phyloP scores from a whole-genome alignment of 1,140 invertebrate species.

The Drosophila murphyi region DNA sequence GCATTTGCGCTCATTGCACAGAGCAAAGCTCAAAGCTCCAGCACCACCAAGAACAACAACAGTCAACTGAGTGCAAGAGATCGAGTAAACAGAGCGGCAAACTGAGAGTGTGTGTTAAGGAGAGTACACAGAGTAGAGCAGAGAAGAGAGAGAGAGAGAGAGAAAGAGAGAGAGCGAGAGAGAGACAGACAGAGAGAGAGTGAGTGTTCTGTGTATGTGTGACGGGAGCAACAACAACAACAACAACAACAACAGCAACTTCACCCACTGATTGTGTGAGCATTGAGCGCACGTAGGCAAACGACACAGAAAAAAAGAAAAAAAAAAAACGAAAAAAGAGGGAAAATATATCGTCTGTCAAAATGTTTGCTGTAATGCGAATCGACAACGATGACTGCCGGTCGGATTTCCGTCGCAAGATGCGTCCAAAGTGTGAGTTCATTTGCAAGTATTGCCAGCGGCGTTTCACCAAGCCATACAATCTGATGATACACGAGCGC shows the following conservation, averaged over 20 bases:
- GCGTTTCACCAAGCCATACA: conserved; percentile 99
- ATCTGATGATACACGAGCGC: conserved; percentile 99
- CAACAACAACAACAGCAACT: conserved; percentile 18
- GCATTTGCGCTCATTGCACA: conserved; percentile 50
- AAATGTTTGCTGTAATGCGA: conserved; percentile 94
- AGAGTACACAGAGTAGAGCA: not conserved
- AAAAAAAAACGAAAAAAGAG: conserved; percentile 44
- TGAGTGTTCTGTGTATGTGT: conserved; percentile 5
- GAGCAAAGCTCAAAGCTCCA: conserved; percentile 45
- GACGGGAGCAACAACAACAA: conserved; percentile 11
- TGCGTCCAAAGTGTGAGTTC: conserved; percentile 98
- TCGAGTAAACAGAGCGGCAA: conserved; percentile 11
- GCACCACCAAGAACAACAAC: not conserved
- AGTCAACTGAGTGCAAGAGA: conserved; percentile 44
- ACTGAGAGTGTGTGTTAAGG: not conserved
- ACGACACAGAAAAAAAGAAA: conserved; percentile 16
- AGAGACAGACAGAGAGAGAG: conserved; percentile 9
- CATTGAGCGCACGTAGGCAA: conserved; percentile 33
- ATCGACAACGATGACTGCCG: conserved; percentile 95
- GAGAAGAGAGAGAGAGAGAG: conserved; percentile 12
- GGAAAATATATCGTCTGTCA: conserved; percentile 85
- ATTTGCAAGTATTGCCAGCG: conserved; percentile 99
- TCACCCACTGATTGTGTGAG: conserved; percentile 43
- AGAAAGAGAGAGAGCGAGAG: conserved; percentile 15
- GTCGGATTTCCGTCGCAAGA: conserved; percentile 96